Conservation (phyloP, 2,113 vertebrate species). For the pig (Sus scrofa) region T2T-Sscrofa CM000820.6:85879501-85880000, state of each 20-base stretch:
- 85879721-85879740: background rate
- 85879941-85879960: background rate
- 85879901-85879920: background rate
- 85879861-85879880: background rate
- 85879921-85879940: background rate
- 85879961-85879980: background rate
- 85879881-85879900: background rate
- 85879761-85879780: background rate
- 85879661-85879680: slow-evolving; percentile 16
- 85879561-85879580: background rate
- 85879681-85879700: background rate
- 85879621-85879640: background rate
- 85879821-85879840: background rate
- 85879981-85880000: background rate
- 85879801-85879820: background rate
- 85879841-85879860: background rate
- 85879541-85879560: background rate
- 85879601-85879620: background rate
- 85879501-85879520: background rate
- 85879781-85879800: background rate
- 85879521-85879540: background rate
- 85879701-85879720: background rate
- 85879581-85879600: background rate
- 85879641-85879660: background rate
- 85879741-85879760: background rate